Evolutionary conservation across 2,888 invertebrate genomes (phyloP).

Genomic region (Acleris sparsana): DNA sequence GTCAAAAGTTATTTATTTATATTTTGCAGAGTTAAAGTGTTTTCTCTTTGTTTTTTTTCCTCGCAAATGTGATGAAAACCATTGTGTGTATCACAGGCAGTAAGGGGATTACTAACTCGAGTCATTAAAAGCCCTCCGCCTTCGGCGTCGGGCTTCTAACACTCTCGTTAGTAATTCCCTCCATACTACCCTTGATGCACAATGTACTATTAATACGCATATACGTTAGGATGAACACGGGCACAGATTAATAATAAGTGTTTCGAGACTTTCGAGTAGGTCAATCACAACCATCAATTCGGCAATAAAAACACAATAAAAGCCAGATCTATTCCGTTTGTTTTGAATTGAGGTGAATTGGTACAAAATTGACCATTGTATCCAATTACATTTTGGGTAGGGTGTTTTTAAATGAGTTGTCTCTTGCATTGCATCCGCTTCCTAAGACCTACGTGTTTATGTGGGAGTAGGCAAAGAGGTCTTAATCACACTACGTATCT

Average conservation of each 20-base stretch:
- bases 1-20: too few relatives aligned
- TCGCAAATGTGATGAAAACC: too few relatives aligned
- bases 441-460: conserved; percentile 44
- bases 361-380: conserved; percentile 21
- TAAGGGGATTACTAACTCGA: too few relatives aligned
- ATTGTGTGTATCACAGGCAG: too few relatives aligned
- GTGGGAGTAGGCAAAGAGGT: conserved; percentile 22
- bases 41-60: too few relatives aligned
- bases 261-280: conserved; percentile 19
- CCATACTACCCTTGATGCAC: too few relatives aligned
- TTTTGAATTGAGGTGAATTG: conserved; percentile 35
- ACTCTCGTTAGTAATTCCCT: too few relatives aligned
- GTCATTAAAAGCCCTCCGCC: too few relatives aligned
- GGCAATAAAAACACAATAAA: conserved; percentile 33
- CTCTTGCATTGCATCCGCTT: not conserved
- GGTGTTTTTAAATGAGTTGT: conserved; percentile 4
- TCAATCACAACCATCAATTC: conserved; percentile 34
- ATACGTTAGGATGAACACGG: conserved; percentile 28
- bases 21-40: too few relatives aligned
- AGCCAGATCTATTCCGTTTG: conserved; percentile 27
- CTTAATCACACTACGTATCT: too few relatives aligned
- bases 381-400: conserved; percentile 20
- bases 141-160: too few relatives aligned
- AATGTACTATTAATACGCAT: conserved; percentile 26
- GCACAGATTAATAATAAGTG: conserved; percentile 28